Evolutionary conservation across 2,888 invertebrate species (phyloP).

Genomic region (Pilophorus perplexus): DNA sequence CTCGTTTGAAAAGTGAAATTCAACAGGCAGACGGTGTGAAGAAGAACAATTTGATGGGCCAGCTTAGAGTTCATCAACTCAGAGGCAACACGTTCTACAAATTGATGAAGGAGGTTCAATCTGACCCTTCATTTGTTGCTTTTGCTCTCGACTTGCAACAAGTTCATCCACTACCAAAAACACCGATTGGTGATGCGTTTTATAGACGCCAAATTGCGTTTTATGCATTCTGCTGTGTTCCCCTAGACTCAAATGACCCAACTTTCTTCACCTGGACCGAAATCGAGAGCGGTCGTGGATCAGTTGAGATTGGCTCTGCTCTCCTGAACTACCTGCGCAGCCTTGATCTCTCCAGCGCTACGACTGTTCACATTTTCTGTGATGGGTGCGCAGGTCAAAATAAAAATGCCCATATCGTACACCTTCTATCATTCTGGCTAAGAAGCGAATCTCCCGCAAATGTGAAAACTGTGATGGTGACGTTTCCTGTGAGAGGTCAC

Average conservation of each 20-base stretch:
- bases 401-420: conserved; percentile 3
- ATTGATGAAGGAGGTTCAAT: conserved; percentile 38
- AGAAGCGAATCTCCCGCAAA: not conserved
- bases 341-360: not conserved
- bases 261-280: conserved; percentile 40
- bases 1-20: not conserved
- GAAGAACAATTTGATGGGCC: conserved; percentile 8
- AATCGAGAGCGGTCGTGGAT: not conserved
- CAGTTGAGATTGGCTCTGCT: conserved; percentile 28
- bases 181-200: conserved; percentile 40
- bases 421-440: not conserved
- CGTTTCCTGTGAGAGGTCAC: conserved; percentile 19
- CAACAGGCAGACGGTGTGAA: not conserved
- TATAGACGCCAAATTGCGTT: conserved; percentile 20
- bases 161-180: conserved; percentile 41
- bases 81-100: conserved; percentile 44
- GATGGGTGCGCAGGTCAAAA: conserved; percentile 17
- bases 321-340: not conserved
- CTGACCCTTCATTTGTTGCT: not conserved
- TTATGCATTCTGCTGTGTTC: conserved; percentile 37
- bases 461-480: not conserved
- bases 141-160: conserved; percentile 30
- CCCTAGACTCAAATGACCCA: conserved; percentile 18
- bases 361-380: conserved; percentile 4
- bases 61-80: conserved; percentile 39